These are phyloP conservation scores for Alca torda DNA, from an alignment of 2,797 vertebrate species.

Conservation along the genomic window DNA sequence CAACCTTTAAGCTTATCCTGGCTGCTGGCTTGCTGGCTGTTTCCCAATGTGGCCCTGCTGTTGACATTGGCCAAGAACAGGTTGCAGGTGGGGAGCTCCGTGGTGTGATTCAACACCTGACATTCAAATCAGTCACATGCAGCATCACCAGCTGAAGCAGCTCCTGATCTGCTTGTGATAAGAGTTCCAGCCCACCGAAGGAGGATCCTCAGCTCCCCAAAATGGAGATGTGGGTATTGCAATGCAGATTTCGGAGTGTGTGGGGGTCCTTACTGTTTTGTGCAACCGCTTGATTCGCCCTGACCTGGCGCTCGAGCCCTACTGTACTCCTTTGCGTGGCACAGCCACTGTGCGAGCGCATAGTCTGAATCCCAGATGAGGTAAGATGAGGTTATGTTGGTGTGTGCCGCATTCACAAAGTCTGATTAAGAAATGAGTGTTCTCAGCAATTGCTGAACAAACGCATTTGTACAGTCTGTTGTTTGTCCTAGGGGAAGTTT, in stretches of 20 bases:
- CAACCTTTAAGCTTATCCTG: neutral
- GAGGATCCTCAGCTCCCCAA: neutral
- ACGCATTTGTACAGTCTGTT: neutral
- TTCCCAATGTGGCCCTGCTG: neutral
- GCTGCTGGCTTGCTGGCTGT: neutral
- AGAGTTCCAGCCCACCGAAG: neutral
- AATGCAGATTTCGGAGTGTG: rapidly evolving
- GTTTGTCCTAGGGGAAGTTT: neutral
- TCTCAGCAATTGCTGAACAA: neutral
- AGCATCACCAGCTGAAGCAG: neutral
- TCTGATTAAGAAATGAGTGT: neutral
- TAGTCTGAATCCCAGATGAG: neutral
- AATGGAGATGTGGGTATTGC: neutral
- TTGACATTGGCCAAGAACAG: neutral
- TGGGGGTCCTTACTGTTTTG: neutral
- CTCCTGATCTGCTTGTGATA: neutral
- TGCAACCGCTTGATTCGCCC: neutral
- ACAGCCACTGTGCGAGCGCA: neutral
- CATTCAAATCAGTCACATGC: neutral
- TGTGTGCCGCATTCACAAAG: neutral
- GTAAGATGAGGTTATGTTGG: neutral
- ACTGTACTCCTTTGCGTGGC: rapidly evolving
- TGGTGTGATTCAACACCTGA: neutral
- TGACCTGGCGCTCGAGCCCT: neutral
- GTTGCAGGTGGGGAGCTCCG: neutral